phyloP scores from a whole-genome alignment of 2,888 invertebrate species.

The Encarsia formosa region DNA sequence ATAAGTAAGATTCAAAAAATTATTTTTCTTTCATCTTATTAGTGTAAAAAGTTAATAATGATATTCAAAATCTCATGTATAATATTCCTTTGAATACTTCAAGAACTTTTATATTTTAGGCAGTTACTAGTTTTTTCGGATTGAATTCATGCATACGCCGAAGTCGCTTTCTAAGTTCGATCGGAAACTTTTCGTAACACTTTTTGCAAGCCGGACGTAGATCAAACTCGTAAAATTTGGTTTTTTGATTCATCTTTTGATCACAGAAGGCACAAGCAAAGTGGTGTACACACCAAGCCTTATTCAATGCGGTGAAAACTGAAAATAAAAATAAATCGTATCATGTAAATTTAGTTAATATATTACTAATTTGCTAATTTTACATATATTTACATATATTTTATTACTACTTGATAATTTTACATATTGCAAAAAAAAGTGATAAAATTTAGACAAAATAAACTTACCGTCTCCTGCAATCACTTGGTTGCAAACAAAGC shows the following conservation, averaged over 20 bases:
- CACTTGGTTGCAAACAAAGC: constrained; percentile 98
- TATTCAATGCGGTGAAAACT: constrained; percentile 97
- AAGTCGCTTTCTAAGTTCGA: constrained; percentile 86
- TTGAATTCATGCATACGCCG: constrained; percentile 83
- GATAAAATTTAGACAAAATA: too few species aligned
- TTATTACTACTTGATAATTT: too few species aligned
- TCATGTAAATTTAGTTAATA: too few species aligned
- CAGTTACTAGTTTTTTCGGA: constrained; percentile 54
- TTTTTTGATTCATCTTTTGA: constrained; percentile 90
- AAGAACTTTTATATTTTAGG: too few species aligned
- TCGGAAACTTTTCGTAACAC: constrained; percentile 95
- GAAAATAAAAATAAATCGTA: constrained; percentile 43
- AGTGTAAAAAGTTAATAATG: too few species aligned
- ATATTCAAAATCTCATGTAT: too few species aligned
- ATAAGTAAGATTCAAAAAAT: too few species aligned
- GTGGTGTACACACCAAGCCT: constrained; percentile 99
- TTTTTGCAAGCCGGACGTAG: constrained; percentile 97
- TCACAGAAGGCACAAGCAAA: constrained; percentile 98
- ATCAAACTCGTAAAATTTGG: constrained; percentile 99
- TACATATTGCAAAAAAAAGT: too few species aligned
- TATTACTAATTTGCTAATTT: too few species aligned
- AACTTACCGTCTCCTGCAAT: constrained; percentile 91
- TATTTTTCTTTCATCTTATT: too few species aligned
- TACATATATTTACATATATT: too few species aligned
- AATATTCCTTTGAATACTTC: too few species aligned